These are phyloP conservation scores for Condylostylus longicornis DNA, from an alignment of 1,140 invertebrate genomes.

Conservation along the genomic window DNA sequence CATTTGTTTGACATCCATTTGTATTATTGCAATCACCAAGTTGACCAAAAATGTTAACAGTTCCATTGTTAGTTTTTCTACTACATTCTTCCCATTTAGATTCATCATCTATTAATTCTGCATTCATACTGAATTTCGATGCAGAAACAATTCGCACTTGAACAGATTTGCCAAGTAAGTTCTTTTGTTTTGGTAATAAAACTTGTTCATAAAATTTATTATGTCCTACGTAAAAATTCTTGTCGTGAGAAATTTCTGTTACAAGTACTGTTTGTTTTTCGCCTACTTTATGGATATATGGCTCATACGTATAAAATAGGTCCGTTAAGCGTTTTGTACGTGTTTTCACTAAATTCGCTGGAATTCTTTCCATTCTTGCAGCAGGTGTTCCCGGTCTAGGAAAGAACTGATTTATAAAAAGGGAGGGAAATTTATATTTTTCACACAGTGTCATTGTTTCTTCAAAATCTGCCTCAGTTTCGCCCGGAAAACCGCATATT, in stretches of 20 bases:
- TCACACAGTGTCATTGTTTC: slow-evolving; percentile 72
- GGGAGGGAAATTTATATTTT: slow-evolving; percentile 80
- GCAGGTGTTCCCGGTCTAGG: slow-evolving; percentile 90
- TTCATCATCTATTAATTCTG: slow-evolving; percentile 42
- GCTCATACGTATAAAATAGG: slow-evolving; percentile 80
- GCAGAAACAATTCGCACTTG: slow-evolving; percentile 59
- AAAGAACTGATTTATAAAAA: slow-evolving; percentile 98
- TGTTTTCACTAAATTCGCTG: slow-evolving; percentile 73
- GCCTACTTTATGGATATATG: slow-evolving; percentile 65
- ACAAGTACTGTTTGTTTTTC: slow-evolving; percentile 69
- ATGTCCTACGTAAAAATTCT: slow-evolving; percentile 80
- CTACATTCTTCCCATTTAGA: slow-evolving; percentile 24
- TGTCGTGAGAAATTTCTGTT: slow-evolving; percentile 86
- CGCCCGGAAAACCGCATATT: slow-evolving; percentile 96
- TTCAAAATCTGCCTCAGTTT: slow-evolving; percentile 82
- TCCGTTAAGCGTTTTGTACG: slow-evolving; percentile 79
- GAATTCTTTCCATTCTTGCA: slow-evolving; percentile 65
- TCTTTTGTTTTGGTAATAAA: slow-evolving; percentile 59
- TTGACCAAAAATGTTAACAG: too few relatives aligned
- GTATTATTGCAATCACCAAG: too few relatives aligned
- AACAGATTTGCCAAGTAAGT: slow-evolving; percentile 69
- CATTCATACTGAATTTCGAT: slow-evolving; percentile 79
- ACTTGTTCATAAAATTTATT: slow-evolving; percentile 96
- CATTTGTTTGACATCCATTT: too few relatives aligned
- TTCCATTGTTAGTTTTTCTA: too few relatives aligned